Percentiles rank a stretch among this genome's conserved stretches.
These are phyloP conservation scores for Galbula dea DNA, from an alignment of 2,113 vertebrate species.

Conservation along the genomic window DNA sequence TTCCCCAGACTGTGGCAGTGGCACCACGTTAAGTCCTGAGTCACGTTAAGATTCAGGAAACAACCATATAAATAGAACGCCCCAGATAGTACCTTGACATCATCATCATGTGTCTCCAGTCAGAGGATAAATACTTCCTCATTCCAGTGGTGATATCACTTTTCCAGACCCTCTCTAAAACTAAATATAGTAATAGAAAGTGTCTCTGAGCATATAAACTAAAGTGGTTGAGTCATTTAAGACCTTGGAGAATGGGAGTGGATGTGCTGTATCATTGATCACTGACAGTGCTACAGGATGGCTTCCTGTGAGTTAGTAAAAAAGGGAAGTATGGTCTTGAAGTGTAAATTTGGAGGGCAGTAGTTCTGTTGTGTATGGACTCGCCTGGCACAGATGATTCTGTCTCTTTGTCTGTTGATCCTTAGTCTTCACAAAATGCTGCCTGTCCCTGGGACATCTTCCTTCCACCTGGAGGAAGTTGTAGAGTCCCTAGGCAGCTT, in stretches of 20 bases:
- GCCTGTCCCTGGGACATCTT: neutral
- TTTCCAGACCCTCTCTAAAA: constrained; percentile 47
- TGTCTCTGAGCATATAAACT: neutral
- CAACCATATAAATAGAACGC: constrained; percentile 38
- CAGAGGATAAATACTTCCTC: constrained; percentile 15
- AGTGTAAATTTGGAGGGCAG: neutral
- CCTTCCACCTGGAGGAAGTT: neutral
- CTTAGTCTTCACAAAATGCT: neutral
- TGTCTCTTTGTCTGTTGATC: neutral
- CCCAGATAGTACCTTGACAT: constrained; percentile 54
- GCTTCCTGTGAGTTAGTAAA: neutral
- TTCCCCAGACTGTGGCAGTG: neutral
- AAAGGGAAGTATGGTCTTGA: neutral
- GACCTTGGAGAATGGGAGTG: neutral
- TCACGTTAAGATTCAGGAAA: constrained; percentile 29
- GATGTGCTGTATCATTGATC: neutral
- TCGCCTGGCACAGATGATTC: neutral
- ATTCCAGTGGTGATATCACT: constrained; percentile 33
- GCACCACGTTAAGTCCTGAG: neutral
- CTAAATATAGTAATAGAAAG: constrained; percentile 55
- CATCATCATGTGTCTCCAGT: constrained; percentile 56
- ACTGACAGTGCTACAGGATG: neutral
- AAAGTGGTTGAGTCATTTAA: neutral
- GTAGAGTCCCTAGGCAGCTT: neutral
- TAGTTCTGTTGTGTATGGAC: neutral